phyloP scores from a whole-genome alignment of 2,888 invertebrate species.

The Ceratothoa steindachneri region DNA sequence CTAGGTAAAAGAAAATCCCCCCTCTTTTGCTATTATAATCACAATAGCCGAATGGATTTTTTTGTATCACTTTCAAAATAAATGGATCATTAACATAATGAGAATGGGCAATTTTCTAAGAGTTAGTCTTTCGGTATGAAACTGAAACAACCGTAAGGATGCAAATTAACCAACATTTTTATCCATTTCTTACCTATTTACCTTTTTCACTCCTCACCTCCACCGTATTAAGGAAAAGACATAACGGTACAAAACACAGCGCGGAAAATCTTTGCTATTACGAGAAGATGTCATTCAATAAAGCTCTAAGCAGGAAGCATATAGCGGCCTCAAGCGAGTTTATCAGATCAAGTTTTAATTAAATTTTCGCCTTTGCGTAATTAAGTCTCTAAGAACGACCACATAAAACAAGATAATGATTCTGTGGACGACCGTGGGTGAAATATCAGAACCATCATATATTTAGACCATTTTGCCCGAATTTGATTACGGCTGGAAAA shows the following conservation, averaged over 20 bases:
- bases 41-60: not conserved
- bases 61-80: not conserved
- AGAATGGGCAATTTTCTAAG: not conserved
- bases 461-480: conserved; percentile 38
- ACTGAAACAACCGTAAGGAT: conserved; percentile 8
- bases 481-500: conserved; percentile 29
- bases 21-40: conserved; percentile 1
- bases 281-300: conserved; percentile 19
- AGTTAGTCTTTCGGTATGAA: not conserved
- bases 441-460: conserved; percentile 43
- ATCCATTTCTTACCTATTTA: conserved; percentile 5
- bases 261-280: conserved; percentile 8
- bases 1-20: not conserved
- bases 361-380: conserved; percentile 46
- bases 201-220: conserved; percentile 14
- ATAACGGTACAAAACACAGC: conserved; percentile 9
- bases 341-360: conserved; percentile 46
- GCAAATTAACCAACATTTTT: conserved; percentile 15
- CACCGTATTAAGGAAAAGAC: conserved; percentile 11
- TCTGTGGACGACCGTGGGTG: conserved; percentile 30
- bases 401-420: conserved; percentile 44
- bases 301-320: conserved; percentile 34
- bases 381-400: conserved; percentile 43
- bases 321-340: conserved; percentile 40
- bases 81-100: conserved; percentile 6